Base-by-base conservation (phyloP, 2,888 invertebrate genomes). In the Stenodema calcarata region DNA sequence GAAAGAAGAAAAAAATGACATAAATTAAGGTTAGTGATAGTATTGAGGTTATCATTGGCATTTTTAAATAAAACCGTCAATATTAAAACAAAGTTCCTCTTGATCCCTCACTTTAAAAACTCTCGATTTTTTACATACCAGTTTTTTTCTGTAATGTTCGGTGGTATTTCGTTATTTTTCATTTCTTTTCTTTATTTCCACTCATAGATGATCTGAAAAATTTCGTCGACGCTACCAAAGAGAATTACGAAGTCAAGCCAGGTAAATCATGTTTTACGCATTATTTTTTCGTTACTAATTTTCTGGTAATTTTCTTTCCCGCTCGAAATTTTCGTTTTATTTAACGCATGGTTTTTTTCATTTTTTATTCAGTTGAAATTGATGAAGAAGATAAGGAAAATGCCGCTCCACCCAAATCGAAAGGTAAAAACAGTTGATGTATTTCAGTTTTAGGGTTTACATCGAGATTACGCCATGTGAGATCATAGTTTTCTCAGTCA, bases 161-260 rank as follows among this genome's bases (percentile, higher is more conserved):
- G 35, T 35, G 4, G 0, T 30, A n/a, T 44, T 42, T 78, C 42
- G 88, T 47, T 76, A 89, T 89, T 90, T 90, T 89, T 81, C 89
- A 89, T 89, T 89, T 90, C 90, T 90, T 87, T 89, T 90, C 89
- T 90, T n/a, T n/a, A n/a, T 90, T 41, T 78, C 11, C 3, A 18
- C 90, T 86, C 82, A 79, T 73, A 89, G 88, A 88, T 84, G 88
- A 87, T 62, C 62, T 87, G 42, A 87, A 87, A 62, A 87, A 88
- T 41, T 79, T 87, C 82, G 82, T 87, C 62, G 87, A 88, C 80
- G 87, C 87, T 83, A 62, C 62, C 62, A 88, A 88, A 62, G 88
- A 88, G 18, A 47, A 28, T 54, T 16, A 18, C 28, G 88, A 88
- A 30, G 54, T 69, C 83, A 87, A 88, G 73, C 82, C 62, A 86